Base-by-base conservation (phyloP, 2,113 vertebrate genomes). In the Melanotaenia duboulayi region DNA sequence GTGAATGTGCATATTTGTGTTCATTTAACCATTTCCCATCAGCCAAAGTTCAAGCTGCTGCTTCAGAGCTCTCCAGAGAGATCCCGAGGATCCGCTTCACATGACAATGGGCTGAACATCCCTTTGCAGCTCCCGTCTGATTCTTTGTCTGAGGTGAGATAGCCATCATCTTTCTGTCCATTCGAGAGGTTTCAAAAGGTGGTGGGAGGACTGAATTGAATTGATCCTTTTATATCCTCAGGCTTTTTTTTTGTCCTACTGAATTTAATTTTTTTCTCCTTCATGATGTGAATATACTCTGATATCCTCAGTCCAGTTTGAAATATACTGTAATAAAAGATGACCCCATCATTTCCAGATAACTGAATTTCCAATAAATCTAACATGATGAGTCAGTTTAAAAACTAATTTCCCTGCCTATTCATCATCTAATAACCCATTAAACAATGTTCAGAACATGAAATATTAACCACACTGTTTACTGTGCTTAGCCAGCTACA, bases 381-480 rank as follows among this genome's bases (percentile, higher is more conserved):
- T 44, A 60, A 57, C n/a, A 2, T 54, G 57, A 86, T 65, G 68
- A 79, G 66, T 83, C 51, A 20, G 44, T 78, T 89, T 73, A 77
- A 74, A 81, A 70, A 59, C 39, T 56, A 13, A 63, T 82, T 67
- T 60, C 28, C 37, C 54, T 57, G 25, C 35, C 46, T 56, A 75
- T 72, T 71, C 71, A 78, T 44, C 39, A 54, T 80, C 54, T 57
- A 78, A 77, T 82, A 67, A 88, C 86, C 78, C 76, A 85, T 87
- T 89, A 78, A 78, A 84, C 64, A 71, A 67, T 4, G 19, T 55
- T 74, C 55, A 59, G 37, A 80, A 72, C 78, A 83, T 88, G 65
- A 89, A 81, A 84, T 84, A 89, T 89, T 82, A 89, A 84, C 81
- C 66, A 74, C 58, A 42, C 32, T 85, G 69, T 89, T 86, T 87